These are phyloP conservation scores for Melanerpes formicivorus DNA, from an alignment of 2,113 vertebrate genomes.

Conservation along the genomic window DNA sequence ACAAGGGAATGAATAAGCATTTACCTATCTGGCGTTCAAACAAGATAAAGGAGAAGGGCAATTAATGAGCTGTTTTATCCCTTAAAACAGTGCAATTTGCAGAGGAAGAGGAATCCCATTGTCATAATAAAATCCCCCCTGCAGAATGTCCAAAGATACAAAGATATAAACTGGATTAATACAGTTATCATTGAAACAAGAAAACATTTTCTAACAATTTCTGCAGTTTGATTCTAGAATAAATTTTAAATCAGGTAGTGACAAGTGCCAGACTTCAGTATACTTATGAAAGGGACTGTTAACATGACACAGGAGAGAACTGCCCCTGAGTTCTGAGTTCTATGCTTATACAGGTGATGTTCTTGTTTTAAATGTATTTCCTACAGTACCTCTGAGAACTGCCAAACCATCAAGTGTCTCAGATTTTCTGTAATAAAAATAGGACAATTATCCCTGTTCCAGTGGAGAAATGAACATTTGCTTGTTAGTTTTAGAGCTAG, in stretches of 20 bases:
- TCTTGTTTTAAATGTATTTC: background rate
- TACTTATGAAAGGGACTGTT: background rate
- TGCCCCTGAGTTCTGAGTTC: background rate
- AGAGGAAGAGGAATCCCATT: background rate
- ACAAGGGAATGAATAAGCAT: background rate
- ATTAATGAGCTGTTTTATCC: background rate
- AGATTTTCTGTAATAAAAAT: background rate
- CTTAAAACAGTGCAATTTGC: background rate
- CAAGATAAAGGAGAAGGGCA: background rate
- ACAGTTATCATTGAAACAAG: background rate
- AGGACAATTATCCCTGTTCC: background rate
- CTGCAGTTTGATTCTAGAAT: background rate
- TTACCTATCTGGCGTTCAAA: background rate
- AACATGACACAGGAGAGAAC: background rate
- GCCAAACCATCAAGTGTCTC: rapidly evolving
- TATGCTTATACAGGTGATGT: background rate
- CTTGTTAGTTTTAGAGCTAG: background rate
- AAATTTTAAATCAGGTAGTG: background rate
- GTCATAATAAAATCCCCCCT: background rate
- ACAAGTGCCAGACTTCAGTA: rapidly evolving
- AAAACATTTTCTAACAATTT: background rate
- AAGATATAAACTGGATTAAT: background rate
- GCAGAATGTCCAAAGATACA: background rate
- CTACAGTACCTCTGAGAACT: background rate
- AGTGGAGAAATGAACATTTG: background rate